Percentiles rank a stretch among this genome's conserved stretches.
Conservation (phyloP, 1,140 invertebrate species). For the Aphelinus certus region DNA sequence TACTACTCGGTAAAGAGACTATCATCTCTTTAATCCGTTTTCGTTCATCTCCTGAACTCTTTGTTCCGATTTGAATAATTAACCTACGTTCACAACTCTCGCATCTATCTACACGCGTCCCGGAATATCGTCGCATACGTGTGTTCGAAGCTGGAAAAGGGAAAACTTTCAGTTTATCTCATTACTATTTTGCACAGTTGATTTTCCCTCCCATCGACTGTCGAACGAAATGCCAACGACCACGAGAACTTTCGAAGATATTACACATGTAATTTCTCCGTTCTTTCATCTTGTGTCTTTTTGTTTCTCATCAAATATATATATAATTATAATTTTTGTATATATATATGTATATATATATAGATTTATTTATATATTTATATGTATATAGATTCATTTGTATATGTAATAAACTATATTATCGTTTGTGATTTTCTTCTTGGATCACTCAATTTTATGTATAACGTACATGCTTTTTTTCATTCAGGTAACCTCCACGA, state of each 20-base stretch:
- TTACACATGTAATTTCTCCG: conserved; percentile 35
- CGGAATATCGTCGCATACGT: conserved; percentile 1
- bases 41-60: conserved; percentile 23
- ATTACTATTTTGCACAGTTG: conserved; percentile 26
- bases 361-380: conserved; percentile 55
- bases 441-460: conserved; percentile 53
- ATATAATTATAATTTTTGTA: conserved; percentile 38
- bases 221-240: conserved; percentile 9
- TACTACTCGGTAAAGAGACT: conserved; percentile 8
- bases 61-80: conserved; percentile 37
- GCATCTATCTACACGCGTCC: conserved; percentile 43
- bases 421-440: conserved; percentile 51
- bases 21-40: conserved; percentile 27
- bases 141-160: background rate
- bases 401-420: conserved; percentile 58
- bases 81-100: conserved; percentile 42
- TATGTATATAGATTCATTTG: conserved; percentile 50
- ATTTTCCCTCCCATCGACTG: conserved; percentile 4
- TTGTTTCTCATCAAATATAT: conserved; percentile 48
- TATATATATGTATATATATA: conserved; percentile 52
- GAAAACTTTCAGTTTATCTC: conserved; percentile 16
- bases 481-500: conserved; percentile 59
- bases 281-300: conserved; percentile 39
- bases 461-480: conserved; percentile 51
- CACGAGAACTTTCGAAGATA: conserved; percentile 2